phyloP scores from a whole-genome alignment of 2,113 vertebrate genomes.

The Macrotus californicus region DNA sequence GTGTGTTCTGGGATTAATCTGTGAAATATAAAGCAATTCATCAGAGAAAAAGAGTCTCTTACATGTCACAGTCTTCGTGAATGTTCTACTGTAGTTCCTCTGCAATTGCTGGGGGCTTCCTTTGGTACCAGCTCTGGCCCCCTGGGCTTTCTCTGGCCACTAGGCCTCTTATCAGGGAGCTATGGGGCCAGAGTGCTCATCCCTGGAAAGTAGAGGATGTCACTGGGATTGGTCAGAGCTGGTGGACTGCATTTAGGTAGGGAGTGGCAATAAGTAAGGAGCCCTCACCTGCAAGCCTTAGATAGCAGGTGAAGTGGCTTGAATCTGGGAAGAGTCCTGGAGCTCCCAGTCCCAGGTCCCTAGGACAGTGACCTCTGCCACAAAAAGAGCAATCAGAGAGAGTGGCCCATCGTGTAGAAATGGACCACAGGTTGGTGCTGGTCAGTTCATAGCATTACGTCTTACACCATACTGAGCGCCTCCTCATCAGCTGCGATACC shows the following conservation, averaged over 20 bases:
- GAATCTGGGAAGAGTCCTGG: background rate
- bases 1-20: background rate
- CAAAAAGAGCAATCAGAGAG: background rate
- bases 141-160: background rate
- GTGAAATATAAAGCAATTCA: background rate
- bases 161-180: background rate
- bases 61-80: background rate
- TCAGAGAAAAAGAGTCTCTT: background rate
- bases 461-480: background rate
- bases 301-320: background rate
- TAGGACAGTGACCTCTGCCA: background rate
- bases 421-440: background rate
- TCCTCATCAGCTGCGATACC: accelerated
- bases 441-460: background rate
- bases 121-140: background rate
- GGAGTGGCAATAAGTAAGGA: background rate
- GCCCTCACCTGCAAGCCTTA: background rate
- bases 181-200: background rate
- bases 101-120: background rate
- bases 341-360: background rate
- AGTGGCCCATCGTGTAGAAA: background rate
- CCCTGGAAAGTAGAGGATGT: background rate
- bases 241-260: background rate
- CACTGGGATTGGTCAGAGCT: background rate
- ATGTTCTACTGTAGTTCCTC: background rate